phyloP scores from a whole-genome alignment of 1,140 invertebrate species.

The Drepana arcuata region DNA sequence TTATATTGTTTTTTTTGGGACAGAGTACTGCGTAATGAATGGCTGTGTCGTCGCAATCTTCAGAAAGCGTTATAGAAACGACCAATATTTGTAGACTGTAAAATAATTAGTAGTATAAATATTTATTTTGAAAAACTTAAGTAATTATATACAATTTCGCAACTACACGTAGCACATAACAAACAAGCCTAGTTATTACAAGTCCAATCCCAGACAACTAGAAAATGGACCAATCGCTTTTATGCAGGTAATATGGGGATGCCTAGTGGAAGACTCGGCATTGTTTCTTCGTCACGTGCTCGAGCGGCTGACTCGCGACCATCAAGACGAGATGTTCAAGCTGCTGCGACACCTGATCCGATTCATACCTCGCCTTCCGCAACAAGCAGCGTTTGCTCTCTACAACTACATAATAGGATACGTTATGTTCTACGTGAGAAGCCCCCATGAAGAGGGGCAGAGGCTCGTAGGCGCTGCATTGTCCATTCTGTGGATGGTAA shows the following conservation, averaged over 20 bases:
- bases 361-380: conserved; percentile 93
- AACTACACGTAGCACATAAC: too few relatives aligned
- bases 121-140: too few relatives aligned
- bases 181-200: too few relatives aligned
- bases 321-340: conserved; percentile 97
- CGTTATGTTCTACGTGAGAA: conserved; percentile 98
- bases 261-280: conserved; percentile 97
- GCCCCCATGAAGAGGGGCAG: conserved; percentile 94
- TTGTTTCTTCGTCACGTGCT: conserved; percentile 96
- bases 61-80: too few relatives aligned
- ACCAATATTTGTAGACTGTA: too few relatives aligned
- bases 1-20: too few relatives aligned
- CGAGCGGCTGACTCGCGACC: conserved; percentile 95
- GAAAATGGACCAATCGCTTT: too few relatives aligned
- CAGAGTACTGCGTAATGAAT: too few relatives aligned
- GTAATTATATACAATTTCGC: too few relatives aligned
- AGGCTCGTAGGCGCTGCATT: conserved; percentile 94
- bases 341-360: conserved; percentile 92
- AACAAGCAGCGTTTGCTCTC: conserved; percentile 98
- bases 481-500: conserved; percentile 96
- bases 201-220: too few relatives aligned
- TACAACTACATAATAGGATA: conserved; percentile 99
- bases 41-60: too few relatives aligned
- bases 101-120: not conserved
- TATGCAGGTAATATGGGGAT: conserved; percentile 95